Base-by-base conservation (phyloP, 2,113 vertebrate genomes). In the Takifugu bimaculatus region DNA sequence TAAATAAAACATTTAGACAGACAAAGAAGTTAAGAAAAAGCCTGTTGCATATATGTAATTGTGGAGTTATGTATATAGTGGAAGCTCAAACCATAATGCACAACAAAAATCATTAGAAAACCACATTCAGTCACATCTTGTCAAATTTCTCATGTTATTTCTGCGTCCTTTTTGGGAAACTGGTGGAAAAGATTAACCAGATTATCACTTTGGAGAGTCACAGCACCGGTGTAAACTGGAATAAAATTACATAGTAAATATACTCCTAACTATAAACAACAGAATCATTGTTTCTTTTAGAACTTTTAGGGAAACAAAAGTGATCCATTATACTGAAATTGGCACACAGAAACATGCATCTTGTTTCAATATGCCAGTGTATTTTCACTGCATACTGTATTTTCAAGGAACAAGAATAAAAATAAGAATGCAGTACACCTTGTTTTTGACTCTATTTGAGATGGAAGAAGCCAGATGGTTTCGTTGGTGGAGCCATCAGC, bases 391-490 rank as follows among this genome's bases (percentile, higher is more conserved):
- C 2, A 39, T 10, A 7, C 35, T 10, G 35, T 53, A 63, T 42
- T 6, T 20, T 20, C 20, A 20, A 20, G 20, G 20, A 20, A 20
- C 29, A 27, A 50, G 14, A 48, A 47, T n/a, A 26, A 39, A 42
- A 60, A 65, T 12, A 63, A 73, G 5, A 25, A 12, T 51, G 39
- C 29, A 69, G 35, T 11, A 39, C 35, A 39, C 11, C 7, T 11
- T 39, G 35, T 39, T 10, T 39, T 39, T n/a, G 2, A 28, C 20
- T 66, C 54, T 81, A 88, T 75, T 92, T 93, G 59, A 90, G 88
- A 72, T 93, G 89, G 59, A 96, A 95, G 87, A 95, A 94, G 80
- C 92, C 85, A 15, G 87, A 86, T 13, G 92, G 80, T 70, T 92
- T 93, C 1, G 91, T 70, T 0, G 93, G 87, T 11, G 93, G 77